phyloP scores from a whole-genome alignment of 2,113 vertebrate species.

The Hydrolagus affinis region DNA sequence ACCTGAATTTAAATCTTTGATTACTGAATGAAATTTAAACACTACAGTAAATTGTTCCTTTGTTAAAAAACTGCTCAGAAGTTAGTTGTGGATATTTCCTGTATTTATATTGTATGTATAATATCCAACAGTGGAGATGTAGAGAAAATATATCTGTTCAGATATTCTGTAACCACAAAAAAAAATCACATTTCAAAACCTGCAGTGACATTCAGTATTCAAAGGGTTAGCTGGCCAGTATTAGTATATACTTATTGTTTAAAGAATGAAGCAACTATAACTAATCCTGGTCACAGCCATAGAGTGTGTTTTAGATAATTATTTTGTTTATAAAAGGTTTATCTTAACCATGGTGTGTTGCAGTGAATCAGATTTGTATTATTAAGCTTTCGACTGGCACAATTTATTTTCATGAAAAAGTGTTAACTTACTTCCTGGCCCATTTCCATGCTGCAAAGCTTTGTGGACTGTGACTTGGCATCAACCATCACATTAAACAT shows the following conservation, averaged over 20 bases:
- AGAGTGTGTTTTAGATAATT: not conserved
- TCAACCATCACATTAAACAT: conserved; percentile 99
- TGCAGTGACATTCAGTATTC: not conserved
- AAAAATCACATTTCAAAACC: not conserved
- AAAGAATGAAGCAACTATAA: not conserved
- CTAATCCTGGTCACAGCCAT: not conserved
- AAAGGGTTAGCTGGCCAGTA: not conserved
- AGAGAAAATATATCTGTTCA: not conserved
- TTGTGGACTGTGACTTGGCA: conserved; percentile 92
- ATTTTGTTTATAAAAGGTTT: not conserved
- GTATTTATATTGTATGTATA: not conserved
- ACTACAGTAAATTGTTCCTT: not conserved
- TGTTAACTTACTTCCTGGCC: conserved; percentile 85
- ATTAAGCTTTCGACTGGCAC: not conserved
- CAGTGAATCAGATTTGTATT: conserved; percentile 18
- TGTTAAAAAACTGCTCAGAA: not conserved
- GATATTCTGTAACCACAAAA: not conserved
- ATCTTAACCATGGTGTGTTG: not conserved
- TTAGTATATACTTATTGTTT: not conserved
- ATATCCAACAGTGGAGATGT: not conserved
- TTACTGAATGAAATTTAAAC: not conserved
- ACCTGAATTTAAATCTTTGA: not conserved
- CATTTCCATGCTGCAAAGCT: conserved; percentile 95
- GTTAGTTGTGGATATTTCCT: not conserved
- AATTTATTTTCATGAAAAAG: conserved; percentile 22